Percentiles rank a stretch among this genome's conserved stretches.
phyloP scores from a whole-genome alignment of 2,113 vertebrate species.

The Columba livia region DNA sequence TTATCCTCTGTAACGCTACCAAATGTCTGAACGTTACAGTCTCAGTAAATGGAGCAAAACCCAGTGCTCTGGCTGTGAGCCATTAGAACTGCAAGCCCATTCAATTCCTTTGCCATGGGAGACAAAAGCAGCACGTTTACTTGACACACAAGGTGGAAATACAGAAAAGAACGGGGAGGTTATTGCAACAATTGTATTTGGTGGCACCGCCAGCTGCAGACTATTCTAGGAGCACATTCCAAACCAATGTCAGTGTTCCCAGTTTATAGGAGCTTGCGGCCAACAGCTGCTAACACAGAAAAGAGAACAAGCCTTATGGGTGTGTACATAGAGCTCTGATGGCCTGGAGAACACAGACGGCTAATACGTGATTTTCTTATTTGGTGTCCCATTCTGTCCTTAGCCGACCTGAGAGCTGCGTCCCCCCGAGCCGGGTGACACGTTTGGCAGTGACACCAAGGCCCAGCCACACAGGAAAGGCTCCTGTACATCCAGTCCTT shows the following conservation, averaged over 20 bases:
- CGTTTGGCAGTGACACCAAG: neutral
- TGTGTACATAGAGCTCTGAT: fast-evolving
- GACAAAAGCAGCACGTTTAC: neutral
- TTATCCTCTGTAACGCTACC: neutral
- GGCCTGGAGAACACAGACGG: neutral
- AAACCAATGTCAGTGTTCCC: neutral
- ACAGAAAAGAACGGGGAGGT: neutral
- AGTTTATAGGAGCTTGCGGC: neutral
- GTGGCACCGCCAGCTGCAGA: neutral
- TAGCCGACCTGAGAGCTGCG: neutral
- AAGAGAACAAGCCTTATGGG: neutral
- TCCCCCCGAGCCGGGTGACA: neutral
- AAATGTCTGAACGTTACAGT: neutral
- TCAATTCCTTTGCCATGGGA: neutral
- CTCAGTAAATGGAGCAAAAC: neutral
- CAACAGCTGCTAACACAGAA: neutral
- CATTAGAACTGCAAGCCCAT: neutral
- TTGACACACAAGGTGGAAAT: neutral
- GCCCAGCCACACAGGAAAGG: neutral
- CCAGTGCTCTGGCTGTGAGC: neutral
- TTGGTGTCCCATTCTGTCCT: too few species aligned
- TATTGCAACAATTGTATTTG: neutral
- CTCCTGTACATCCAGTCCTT: neutral
- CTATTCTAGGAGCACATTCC: neutral
- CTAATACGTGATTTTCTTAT: neutral